These are phyloP conservation scores for Syrista parreyssii DNA, from an alignment of 2,888 invertebrate genomes.

Conservation along the genomic window DNA sequence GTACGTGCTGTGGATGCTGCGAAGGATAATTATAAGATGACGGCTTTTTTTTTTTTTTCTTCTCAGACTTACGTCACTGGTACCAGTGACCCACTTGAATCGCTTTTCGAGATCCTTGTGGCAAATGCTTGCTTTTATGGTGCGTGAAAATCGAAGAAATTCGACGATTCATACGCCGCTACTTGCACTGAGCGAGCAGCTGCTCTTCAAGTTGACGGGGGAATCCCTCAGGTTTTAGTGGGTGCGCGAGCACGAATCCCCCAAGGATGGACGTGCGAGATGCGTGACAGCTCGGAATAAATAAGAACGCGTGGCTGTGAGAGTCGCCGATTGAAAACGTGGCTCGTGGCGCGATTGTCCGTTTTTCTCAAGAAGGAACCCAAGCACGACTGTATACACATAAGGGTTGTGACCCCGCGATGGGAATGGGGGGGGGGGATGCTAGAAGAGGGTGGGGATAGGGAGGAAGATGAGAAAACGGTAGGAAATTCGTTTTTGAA, in stretches of 20 bases:
- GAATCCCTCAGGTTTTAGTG: background rate
- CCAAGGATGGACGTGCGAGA: slow-evolving; percentile 32
- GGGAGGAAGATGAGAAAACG: no score
- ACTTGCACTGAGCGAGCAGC: slow-evolving; percentile 14
- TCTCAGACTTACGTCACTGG: background rate
- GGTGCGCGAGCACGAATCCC: no score
- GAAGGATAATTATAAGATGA: no score
- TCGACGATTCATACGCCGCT: slow-evolving; percentile 10
- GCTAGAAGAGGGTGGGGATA: no score
- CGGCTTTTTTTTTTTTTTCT: background rate
- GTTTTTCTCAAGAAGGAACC: no score
- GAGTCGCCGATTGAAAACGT: slow-evolving; percentile 26
- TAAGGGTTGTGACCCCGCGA: no score
- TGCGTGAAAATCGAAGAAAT: slow-evolving; percentile 32
- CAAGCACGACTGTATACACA: no score
- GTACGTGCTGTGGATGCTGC: no score
- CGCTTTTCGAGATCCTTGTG: slow-evolving; percentile 26
- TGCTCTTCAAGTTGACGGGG: slow-evolving; percentile 1
- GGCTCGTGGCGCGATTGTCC: slow-evolving; percentile 39
- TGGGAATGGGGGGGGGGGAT: no score
- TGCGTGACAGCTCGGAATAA: slow-evolving; percentile 49
- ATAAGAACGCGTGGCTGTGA: slow-evolving; percentile 47
- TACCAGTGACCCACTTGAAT: slow-evolving; percentile 12
- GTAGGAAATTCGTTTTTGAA: no score
- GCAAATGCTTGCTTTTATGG: slow-evolving; percentile 13